A percentile compares a stretch with the other conserved stretches of the same genome.
These are phyloP conservation scores for Oceanites oceanicus DNA, from an alignment of 2,113 vertebrate genomes.

Conservation along the genomic window DNA sequence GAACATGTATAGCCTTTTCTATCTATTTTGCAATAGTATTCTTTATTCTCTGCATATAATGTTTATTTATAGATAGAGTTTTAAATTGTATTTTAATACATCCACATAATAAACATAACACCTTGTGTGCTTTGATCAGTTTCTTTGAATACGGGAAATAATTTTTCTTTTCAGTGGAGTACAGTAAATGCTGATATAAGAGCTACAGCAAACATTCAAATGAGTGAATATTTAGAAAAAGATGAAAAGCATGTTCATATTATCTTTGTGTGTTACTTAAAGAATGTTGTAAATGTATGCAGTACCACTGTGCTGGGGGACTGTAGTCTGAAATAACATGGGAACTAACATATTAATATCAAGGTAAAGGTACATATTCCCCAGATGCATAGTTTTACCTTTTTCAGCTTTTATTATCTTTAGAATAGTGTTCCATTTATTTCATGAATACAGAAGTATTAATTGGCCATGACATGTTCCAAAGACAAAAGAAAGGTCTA, in stretches of 20 bases:
- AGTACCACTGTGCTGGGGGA: constrained; percentile 77
- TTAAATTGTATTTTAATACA: constrained; percentile 59
- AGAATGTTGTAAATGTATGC: constrained; percentile 87
- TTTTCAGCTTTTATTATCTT: constrained; percentile 85
- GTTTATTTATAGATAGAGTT: constrained; percentile 52
- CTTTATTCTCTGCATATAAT: background rate
- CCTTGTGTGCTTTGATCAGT: constrained; percentile 48
- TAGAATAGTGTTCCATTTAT: constrained; percentile 81
- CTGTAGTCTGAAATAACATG: constrained; percentile 79
- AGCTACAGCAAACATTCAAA: constrained; percentile 71
- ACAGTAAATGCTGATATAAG: constrained; percentile 67
- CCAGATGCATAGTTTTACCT: constrained; percentile 83
- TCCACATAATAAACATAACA: constrained; percentile 48
- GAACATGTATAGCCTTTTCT: background rate
- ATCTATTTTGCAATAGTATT: background rate
- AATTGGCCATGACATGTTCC: constrained; percentile 90
- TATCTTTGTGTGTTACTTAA: constrained; percentile 73
- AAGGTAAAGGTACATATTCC: constrained; percentile 91
- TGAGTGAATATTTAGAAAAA: constrained; percentile 79
- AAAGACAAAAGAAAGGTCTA: constrained; percentile 95
- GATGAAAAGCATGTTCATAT: constrained; percentile 83
- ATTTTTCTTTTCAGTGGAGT: constrained; percentile 51
- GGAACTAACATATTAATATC: constrained; percentile 87
- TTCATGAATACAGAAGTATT: constrained; percentile 84
- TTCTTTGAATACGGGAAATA: constrained; percentile 48